Base-by-base conservation (phyloP, 2,888 invertebrate species). In the Pycnomerus fuliginosus region DNA sequence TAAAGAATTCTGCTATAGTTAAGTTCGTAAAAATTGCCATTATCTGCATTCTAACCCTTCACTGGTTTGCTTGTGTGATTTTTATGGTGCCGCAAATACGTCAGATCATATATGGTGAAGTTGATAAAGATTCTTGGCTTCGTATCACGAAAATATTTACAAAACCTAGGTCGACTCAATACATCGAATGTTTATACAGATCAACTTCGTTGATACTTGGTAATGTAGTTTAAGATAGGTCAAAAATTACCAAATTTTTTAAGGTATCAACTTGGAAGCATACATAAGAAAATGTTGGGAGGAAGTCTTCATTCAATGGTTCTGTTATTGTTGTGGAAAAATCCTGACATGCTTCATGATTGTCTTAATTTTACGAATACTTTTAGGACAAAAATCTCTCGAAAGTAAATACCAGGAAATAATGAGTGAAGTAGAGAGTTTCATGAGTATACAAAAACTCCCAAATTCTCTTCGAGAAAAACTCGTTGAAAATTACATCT, bases 391-490 rank as follows among this genome's bases (percentile, higher is more conserved):
- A 47, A 56, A 47, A 16, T 48, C 64, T 1, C 63, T 73, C 1
- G 61, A 68, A 46, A 62, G 59, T 1, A 73, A 74, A 48, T 75
- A 71, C 39, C 63, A 70, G 37, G 70, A 71, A 45, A 62, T 72
- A 3, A 63, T 73, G 34, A 67, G 70, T 43, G 72, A 75, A 57
- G 46, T 75, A 8, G 47, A 56, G 1, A 70, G 73, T 17, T 76
- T 72, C 43, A 62, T 70, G 36, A 56, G 55, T 3, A 68, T 68
- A 17, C 74, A 72, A 35, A 70, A 73, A 33, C 53, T 74, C 22
- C 70, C 74, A 0, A 16, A 48, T 2, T 58, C 66, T 13, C 67
- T 74, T 55, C 68, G 65, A 28, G 51, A 58, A 16, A 66, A 72
- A 22, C 56, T 76, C 1, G 39, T 65, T 7, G 53, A 64, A 27